A percentile compares a stretch with the other conserved stretches of the same genome.
These are phyloP conservation scores for Drosophila siamana DNA, from an alignment of 2,888 invertebrate species.

Conservation along the genomic window DNA sequence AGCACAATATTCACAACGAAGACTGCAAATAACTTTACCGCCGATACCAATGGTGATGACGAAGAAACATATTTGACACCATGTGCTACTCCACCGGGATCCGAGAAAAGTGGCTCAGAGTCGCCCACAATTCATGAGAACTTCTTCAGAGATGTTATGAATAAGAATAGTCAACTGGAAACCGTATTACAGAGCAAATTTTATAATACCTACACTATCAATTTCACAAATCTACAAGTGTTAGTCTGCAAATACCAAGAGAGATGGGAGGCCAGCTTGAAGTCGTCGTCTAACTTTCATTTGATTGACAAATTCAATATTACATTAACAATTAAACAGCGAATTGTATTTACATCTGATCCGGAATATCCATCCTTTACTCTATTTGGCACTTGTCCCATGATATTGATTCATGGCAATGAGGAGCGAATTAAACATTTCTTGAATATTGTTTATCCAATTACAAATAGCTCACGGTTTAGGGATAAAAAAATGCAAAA, in stretches of 20 bases:
- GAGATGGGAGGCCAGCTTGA: slow-evolving; percentile 94
- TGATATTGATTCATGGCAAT: slow-evolving; percentile 94
- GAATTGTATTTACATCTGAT: slow-evolving; percentile 93
- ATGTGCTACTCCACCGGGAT: slow-evolving; percentile 94
- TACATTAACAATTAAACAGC: slow-evolving; percentile 90
- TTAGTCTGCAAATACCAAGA: slow-evolving; percentile 95
- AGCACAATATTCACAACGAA: slow-evolving; percentile 41
- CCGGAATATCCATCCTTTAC: slow-evolving; percentile 94
- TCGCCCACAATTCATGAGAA: slow-evolving; percentile 84
- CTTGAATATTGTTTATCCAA: slow-evolving; percentile 86
- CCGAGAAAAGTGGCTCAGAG: slow-evolving; percentile 88
- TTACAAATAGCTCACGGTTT: slow-evolving; percentile 52
- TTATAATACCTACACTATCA: slow-evolving; percentile 92
- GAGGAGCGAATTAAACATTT: slow-evolving; percentile 93
- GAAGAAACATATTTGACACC: slow-evolving; percentile 92
- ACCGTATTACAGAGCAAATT: slow-evolving; percentile 89
- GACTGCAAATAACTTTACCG: slow-evolving; percentile 25
- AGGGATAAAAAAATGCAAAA: slow-evolving; percentile 35
- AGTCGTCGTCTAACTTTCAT: slow-evolving; percentile 93
- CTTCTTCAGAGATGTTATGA: slow-evolving; percentile 87
- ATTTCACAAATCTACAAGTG: slow-evolving; percentile 93
- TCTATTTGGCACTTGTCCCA: slow-evolving; percentile 93
- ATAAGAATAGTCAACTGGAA: slow-evolving; percentile 88
- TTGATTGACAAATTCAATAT: slow-evolving; percentile 93
- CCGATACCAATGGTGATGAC: slow-evolving; percentile 85